phyloP scores from a whole-genome alignment of 2,797 vertebrate genomes.

The Limnodromus scolopaceus region DNA sequence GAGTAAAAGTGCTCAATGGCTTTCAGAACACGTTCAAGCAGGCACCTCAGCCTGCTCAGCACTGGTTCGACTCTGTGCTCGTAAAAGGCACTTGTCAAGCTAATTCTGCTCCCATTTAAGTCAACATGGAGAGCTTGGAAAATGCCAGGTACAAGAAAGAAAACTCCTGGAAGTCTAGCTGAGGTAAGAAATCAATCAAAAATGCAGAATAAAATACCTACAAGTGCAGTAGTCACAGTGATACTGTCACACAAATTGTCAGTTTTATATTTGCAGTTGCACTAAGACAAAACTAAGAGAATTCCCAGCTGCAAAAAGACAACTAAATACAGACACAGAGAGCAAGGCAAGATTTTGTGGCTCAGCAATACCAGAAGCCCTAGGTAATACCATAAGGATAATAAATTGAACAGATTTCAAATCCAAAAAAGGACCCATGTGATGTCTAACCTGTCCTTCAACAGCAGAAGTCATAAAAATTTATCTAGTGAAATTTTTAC shows the following conservation, averaged over 20 bases:
- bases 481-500: neutral
- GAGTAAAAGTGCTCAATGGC: neutral
- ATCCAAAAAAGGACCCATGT: neutral
- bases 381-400: neutral
- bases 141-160: neutral
- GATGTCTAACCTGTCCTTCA: neutral
- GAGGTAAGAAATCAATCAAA: neutral
- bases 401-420: neutral
- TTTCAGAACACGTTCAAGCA: neutral
- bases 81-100: neutral
- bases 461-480: neutral
- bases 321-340: neutral
- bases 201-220: neutral
- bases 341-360: neutral
- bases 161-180: neutral
- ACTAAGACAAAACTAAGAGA: neutral
- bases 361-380: neutral
- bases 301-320: neutral
- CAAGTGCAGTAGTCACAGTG: neutral
- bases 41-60: neutral
- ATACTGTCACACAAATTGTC: neutral
- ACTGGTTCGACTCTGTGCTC: neutral
- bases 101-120: neutral
- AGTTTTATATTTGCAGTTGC: neutral
- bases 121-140: neutral